Evolutionary conservation across 2,888 invertebrate species (phyloP), one percentile per base, ranked within the genome.

Genomic region (Germaria angustata): DNA sequence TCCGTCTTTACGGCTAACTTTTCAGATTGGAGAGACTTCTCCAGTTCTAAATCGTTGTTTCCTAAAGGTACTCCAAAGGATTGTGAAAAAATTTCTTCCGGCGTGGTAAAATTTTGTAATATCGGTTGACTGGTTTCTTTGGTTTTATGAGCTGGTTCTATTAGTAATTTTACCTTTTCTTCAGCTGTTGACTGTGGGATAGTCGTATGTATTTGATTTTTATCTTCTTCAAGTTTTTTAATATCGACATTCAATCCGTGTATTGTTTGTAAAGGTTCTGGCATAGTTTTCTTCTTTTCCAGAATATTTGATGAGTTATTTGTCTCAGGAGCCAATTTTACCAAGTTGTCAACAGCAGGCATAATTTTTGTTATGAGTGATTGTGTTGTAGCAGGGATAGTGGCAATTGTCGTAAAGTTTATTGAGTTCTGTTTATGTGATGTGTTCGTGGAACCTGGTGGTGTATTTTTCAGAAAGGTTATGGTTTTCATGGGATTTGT

Each of bases 361-460:
- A 28, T 34, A 5, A 7, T 20, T 36, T n/a, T 20, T 39, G 32
- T 41, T 20, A 32, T 44, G 51, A 46, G 32, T 41, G 15, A 51
- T 20, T 51, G 63, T 51, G 65, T 17, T 2, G 22, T 46, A 7
- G n/a, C 7, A 5, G 36, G 24, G 17, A 8, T 22, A 1, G 15
- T 22, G 28, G 17, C n/a, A 20, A 34, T 17, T 2, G 39, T 68
- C 28, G 51, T n/a, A n/a, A 51, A 17, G 3, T 49, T 66, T 36
- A n/a, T 63, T 17, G 55, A 24, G n/a, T 49, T 46, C 9, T 68
- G 69, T 71, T 57, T 13, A 22, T 51, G 61, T 71, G 36, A 15
- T 24, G 66, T 66, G 11, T 65, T 65, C 20, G 53, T 61, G 32
- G 57, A 73, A 11, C 1, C 59, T 32, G 44, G 44, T 32, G 49